phyloP scores from a whole-genome alignment of 2,797 vertebrate genomes.

The Characodon lateralis region DNA sequence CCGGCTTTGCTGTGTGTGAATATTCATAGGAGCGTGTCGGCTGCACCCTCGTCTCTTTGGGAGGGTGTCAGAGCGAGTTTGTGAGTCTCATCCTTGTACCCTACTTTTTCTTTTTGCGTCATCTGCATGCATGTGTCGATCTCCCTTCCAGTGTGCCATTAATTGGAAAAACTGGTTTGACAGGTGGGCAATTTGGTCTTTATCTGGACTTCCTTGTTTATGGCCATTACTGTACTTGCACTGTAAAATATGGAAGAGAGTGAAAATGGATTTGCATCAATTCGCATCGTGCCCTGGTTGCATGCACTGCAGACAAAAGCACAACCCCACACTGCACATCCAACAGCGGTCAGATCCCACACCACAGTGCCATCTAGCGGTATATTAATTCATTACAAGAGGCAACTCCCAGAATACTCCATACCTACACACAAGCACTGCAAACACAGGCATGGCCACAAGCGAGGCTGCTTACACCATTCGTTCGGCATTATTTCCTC shows the following conservation, averaged over 20 bases:
- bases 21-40: conserved; percentile 57
- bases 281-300: conserved; percentile 58
- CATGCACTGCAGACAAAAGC: conserved; percentile 75
- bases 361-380: conserved; percentile 73
- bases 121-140: conserved; percentile 54
- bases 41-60: conserved; percentile 50
- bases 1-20: conserved; percentile 55
- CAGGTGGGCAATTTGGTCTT: conserved; percentile 69
- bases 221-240: conserved; percentile 76
- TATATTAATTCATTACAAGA: background rate
- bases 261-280: conserved; percentile 69
- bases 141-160: conserved; percentile 56
- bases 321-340: conserved; percentile 24
- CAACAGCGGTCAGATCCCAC: conserved; percentile 35
- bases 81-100: conserved; percentile 50
- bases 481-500: conserved; percentile 39
- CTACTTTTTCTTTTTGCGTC: conserved; percentile 49
- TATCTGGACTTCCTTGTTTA: conserved; percentile 68
- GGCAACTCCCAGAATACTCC: conserved; percentile 31
- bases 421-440: background rate
- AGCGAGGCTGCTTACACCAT: conserved; percentile 3
- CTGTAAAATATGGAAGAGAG: conserved; percentile 49
- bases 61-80: conserved; percentile 48
- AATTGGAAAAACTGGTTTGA: conserved; percentile 67
- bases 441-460: conserved; percentile 4